Conservation (phyloP, 2,797 vertebrate species). For the Erethizon dorsatum region DNA sequence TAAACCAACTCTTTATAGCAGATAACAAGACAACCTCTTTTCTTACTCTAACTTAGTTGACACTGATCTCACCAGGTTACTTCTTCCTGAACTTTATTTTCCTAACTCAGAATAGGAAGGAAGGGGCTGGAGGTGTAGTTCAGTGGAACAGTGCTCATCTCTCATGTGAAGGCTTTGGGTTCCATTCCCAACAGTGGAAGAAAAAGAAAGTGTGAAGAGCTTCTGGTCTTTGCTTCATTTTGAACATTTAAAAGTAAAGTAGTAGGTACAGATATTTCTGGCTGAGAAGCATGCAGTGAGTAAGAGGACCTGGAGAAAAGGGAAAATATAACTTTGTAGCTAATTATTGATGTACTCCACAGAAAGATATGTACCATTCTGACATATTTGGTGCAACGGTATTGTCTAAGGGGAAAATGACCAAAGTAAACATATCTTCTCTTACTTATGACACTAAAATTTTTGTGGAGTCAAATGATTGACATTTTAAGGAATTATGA, state of each 20-base stretch:
- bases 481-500: neutral
- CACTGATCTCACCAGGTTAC: neutral
- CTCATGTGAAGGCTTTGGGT: neutral
- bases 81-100: constrained; percentile 33
- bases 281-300: neutral
- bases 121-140: neutral
- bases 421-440: neutral
- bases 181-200: neutral
- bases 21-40: neutral
- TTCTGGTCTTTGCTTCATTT: neutral
- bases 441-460: neutral
- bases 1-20: constrained; percentile 8
- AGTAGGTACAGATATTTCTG: neutral
- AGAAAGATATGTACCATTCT: neutral
- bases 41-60: constrained; percentile 28
- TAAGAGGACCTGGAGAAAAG: neutral
- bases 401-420: neutral
- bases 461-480: constrained; percentile 41
- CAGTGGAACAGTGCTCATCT: neutral
- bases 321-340: neutral
- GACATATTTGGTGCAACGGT: neutral
- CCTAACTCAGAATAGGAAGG: neutral
- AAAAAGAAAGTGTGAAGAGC: neutral
- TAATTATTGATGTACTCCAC: constrained; percentile 24
- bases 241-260: constrained; percentile 27